Evolutionary conservation across 2,888 invertebrate genomes (phyloP), one percentile per base, ranked within the genome.

Genomic region (Melanargia galathea): DNA sequence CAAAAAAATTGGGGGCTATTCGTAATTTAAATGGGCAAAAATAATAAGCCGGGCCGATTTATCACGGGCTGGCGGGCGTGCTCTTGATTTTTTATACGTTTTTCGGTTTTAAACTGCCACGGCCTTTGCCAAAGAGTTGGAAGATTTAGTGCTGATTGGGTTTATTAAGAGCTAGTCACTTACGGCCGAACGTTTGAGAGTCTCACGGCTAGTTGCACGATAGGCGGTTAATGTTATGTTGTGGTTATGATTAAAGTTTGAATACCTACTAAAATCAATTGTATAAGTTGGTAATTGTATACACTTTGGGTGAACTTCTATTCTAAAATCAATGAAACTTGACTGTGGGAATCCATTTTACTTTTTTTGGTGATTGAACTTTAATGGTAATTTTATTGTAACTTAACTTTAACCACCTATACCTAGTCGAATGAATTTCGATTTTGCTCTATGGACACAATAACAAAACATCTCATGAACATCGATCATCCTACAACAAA

Each of bases 11-110:
- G 54, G 56, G 74, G 73, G 71, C 79, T 81, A 84, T 87, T 82
- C 80, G 83, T 84, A 84, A 84, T 88, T 86, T 88, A 85, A 89
- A 89, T 87, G 87, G 88, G 75, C 78, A 82, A 83, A 87, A 89
- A 89, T 89, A 89, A 88, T 89, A 87, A 89, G 83, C 85, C 73
- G 54, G 60, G 66, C 67, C 75, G 77, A 81, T 89, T 82, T 84
- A 87, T 89, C 86, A 87, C 57, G 38, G 22, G 48, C 26, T 65
- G 70, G 71, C 71, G 69, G 57, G 73, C 73, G 78, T 84, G 85
- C 78, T 77, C 86, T 86, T 88, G 87, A 87, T 87, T 87, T 86
- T 84, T 84, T 85, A 83, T 83, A 84, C 84, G 86, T 82, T 82
- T 81, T 83, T 30, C 45, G 83, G 86, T 83, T 76, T 78, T 68